phyloP scores from a whole-genome alignment of 2,888 invertebrate genomes.

The Drosophila vallismaia region DNA sequence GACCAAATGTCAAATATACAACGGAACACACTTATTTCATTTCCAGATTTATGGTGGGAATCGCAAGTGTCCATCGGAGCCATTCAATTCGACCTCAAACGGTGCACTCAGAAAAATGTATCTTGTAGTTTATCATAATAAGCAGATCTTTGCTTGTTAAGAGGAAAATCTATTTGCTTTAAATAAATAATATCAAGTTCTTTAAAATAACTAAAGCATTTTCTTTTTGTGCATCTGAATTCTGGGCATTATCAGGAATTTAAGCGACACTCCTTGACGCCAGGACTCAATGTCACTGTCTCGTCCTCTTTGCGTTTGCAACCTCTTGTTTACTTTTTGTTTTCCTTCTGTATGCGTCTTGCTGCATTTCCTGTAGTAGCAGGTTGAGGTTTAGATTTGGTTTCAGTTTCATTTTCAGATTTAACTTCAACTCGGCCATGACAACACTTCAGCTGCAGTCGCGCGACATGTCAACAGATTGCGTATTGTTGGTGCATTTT shows the following conservation, averaged over 20 bases:
- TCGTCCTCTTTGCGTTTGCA: background rate
- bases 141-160: too few relatives aligned
- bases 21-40: constrained; percentile 74
- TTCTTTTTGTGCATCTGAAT: background rate
- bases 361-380: constrained; percentile 12
- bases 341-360: constrained; percentile 3
- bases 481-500: constrained; percentile 68
- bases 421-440: constrained; percentile 17
- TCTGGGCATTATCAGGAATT: constrained; percentile 45
- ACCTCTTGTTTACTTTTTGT: constrained; percentile 5
- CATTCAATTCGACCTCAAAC: constrained; percentile 8
- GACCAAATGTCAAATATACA: constrained; percentile 78
- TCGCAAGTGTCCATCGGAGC: constrained; percentile 36
- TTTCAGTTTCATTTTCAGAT: constrained; percentile 16
- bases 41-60: constrained; percentile 68
- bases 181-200: too few relatives aligned
- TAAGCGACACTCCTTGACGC: constrained; percentile 65
- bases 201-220: too few relatives aligned
- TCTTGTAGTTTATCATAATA: too few relatives aligned
- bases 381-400: constrained; percentile 12
- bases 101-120: constrained; percentile 5
- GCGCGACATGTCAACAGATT: constrained; percentile 46
- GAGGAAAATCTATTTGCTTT: too few relatives aligned
- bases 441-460: constrained; percentile 64
- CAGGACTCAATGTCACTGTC: constrained; percentile 37